Conservation (phyloP, 2,797 vertebrate species). For the Neoniphon sammara region DNA sequence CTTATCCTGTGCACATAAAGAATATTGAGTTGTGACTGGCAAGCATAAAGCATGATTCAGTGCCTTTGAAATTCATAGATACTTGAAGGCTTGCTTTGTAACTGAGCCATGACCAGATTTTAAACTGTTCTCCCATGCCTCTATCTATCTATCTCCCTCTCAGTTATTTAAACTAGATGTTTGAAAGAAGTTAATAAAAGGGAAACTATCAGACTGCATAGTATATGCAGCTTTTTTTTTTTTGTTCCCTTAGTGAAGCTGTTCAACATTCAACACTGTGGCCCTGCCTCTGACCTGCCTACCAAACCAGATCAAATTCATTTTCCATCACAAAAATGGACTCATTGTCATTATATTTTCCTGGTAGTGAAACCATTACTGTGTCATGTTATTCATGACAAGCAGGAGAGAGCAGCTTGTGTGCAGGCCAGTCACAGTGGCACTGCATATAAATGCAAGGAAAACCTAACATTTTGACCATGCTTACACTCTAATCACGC, state of each 20-base stretch:
- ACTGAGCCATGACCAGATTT: constrained; percentile 5
- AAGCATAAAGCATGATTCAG: not conserved
- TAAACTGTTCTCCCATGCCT: constrained; percentile 7
- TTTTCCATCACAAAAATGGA: constrained; percentile 37
- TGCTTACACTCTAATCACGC: constrained; percentile 25
- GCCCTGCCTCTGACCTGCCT: constrained; percentile 9
- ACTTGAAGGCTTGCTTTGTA: constrained; percentile 16
- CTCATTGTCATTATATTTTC: constrained; percentile 42
- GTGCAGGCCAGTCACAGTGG: constrained; percentile 16
- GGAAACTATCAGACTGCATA: not conserved
- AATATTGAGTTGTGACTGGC: constrained; percentile 9
- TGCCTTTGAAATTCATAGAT: constrained; percentile 33
- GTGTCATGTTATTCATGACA: constrained; percentile 49
- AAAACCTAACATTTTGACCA: constrained; percentile 15
- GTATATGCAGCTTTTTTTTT: constrained; percentile 3
- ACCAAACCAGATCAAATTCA: constrained; percentile 25
- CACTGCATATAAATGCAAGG: constrained; percentile 36
- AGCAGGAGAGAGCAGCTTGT: constrained; percentile 24
- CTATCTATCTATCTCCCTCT: not conserved
- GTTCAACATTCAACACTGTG: constrained; percentile 28
- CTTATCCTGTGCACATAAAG: constrained; percentile 9
- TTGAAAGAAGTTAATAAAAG: constrained; percentile 15
- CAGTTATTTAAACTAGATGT: not conserved
- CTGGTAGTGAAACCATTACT: constrained; percentile 33
- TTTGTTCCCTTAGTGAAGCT: not conserved